These are phyloP conservation scores for Latrodectus geometricus DNA, from an alignment of 1,140 invertebrate species.

Conservation along the genomic window DNA sequence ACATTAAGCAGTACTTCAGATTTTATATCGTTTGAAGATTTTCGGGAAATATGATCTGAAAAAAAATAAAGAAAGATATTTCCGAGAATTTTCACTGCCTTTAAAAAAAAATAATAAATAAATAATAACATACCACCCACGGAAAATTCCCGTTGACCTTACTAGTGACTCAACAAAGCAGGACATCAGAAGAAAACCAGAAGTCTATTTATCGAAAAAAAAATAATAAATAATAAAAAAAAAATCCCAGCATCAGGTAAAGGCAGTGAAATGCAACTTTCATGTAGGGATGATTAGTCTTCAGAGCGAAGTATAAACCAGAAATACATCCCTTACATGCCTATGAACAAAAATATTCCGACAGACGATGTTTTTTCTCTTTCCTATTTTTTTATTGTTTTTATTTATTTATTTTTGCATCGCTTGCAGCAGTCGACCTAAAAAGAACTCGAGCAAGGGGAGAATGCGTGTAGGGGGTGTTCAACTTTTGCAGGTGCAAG, in stretches of 20 bases:
- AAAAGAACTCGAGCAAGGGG: not conserved
- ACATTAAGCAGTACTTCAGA: too few relatives aligned
- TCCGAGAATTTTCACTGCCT: too few relatives aligned
- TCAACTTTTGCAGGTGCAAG: conserved; percentile 43
- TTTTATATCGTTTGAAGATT: too few relatives aligned
- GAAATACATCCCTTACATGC: conserved; percentile 25
- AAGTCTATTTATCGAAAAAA: not conserved
- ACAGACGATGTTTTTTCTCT: conserved; percentile 31
- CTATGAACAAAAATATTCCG: conserved; percentile 49
- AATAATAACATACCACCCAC: too few relatives aligned
- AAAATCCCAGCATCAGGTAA: not conserved
- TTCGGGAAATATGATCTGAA: too few relatives aligned
- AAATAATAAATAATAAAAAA: not conserved
- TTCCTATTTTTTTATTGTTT: not conserved
- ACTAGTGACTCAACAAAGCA: not conserved
- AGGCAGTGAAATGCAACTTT: conserved; percentile 14
- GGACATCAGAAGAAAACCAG: not conserved
- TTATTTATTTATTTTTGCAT: not conserved
- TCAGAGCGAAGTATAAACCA: conserved; percentile 10
- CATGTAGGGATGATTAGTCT: conserved; percentile 31
- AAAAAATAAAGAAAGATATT: too few relatives aligned
- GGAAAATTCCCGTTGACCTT: not conserved
- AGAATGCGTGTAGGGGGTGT: conserved; percentile 14
- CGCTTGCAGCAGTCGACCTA: too few relatives aligned
- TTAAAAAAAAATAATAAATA: too few relatives aligned